Conservation (phyloP, 2,797 vertebrate species). For the Danio albolineatus region DNA sequence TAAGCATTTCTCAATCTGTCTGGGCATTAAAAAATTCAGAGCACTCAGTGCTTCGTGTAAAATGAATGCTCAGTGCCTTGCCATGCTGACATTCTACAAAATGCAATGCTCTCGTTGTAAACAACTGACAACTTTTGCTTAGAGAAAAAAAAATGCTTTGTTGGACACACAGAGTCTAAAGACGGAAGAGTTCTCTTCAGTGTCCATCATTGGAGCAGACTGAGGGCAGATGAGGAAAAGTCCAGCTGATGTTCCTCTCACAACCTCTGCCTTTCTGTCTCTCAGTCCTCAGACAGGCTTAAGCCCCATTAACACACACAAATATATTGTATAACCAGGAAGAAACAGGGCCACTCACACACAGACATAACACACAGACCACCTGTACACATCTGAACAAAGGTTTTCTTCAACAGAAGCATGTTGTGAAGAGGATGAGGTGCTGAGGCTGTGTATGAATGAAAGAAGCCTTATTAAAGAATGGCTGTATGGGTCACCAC, state of each 20-base stretch:
- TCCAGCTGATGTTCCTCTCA: background rate
- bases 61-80: too few species aligned
- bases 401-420: conserved; percentile 2
- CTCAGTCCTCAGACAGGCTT: background rate
- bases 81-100: too few species aligned
- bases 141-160: too few species aligned
- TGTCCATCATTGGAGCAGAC: background rate
- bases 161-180: too few species aligned
- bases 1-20: too few species aligned
- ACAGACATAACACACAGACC: conserved; percentile 11
- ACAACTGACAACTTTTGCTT: too few species aligned
- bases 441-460: background rate
- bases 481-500: conserved; percentile 5
- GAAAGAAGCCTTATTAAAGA: conserved; percentile 23
- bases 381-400: conserved; percentile 1
- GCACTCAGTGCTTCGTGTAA: too few species aligned
- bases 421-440: background rate
- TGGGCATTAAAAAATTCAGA: too few species aligned
- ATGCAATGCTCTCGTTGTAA: too few species aligned
- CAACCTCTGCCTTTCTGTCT: too few species aligned
- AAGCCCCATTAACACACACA: conserved; percentile 20
- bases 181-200: background rate
- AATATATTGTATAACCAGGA: conserved; percentile 6
- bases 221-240: conserved; percentile 1
- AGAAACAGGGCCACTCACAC: conserved; percentile 3